Conservation (phyloP, 2,113 vertebrate species). For the Pteronura brasiliensis region DNA sequence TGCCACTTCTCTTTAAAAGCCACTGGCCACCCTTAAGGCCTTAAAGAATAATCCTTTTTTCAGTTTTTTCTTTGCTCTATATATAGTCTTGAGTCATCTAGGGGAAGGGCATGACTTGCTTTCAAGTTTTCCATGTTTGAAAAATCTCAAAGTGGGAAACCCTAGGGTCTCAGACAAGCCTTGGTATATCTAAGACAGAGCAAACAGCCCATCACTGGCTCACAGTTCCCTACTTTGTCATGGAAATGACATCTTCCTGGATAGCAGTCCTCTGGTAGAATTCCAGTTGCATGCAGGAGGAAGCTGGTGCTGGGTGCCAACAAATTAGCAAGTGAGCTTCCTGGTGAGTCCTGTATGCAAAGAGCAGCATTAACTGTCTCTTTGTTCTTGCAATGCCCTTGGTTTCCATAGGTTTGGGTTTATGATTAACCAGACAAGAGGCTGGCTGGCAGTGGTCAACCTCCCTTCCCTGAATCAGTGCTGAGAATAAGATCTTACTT, state of each 20-base stretch:
- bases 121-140: background rate
- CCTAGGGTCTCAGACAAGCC: background rate
- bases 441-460: no score
- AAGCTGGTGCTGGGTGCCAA: background rate
- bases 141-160: background rate
- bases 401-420: background rate
- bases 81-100: background rate
- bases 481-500: background rate
- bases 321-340: background rate
- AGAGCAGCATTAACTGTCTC: background rate
- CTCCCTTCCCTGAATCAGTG: background rate
- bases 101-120: background rate
- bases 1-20: background rate
- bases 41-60: background rate
- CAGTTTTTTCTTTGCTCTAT: background rate
- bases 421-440: background rate
- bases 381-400: background rate
- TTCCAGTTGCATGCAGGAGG: background rate
- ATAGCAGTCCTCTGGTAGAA: background rate
- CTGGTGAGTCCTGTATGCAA: no score
- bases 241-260: conserved; percentile 30
- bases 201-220: background rate
- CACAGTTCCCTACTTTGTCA: conserved; percentile 11
- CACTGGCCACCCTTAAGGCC: background rate
- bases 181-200: rapidly evolving